Evolutionary conservation across 2,797 vertebrate species (phyloP), one percentile per base, ranked within the genome.

Genomic region (Amblyopsis hoosieri): DNA sequence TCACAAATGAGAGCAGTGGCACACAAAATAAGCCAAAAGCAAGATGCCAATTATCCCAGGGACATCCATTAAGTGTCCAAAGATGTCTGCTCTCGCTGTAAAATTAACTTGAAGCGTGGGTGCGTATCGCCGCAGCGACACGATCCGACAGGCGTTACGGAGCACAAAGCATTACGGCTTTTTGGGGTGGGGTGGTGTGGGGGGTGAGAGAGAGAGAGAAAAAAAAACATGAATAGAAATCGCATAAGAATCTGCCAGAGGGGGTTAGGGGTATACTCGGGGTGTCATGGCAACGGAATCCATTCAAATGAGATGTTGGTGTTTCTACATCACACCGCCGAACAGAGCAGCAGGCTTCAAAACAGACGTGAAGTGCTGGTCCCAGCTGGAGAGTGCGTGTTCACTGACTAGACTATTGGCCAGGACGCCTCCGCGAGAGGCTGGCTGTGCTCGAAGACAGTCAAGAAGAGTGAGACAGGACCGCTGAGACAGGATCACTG

Each of bases 271-370:
- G 72, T 71, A 64, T 56, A 72, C 74, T 76, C 66, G 51, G 66
- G 84, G 80, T 54, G 80, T 82, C 89, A 91, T 91, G 76, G 89
- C 76, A 92, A 91, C 88, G 10, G 42, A 61, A 63, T 68, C 76
- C 47, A 52, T 84, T 63, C 74, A 73, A 80, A 83, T 78, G 81
- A 75, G 81, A 65, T 69, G 79, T 75, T 69, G 82, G 63, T 67
- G 79, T 31, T 64, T 71, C 54, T 19, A 75, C 70, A 84, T 82
- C 80, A 69, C 66, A 75, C 17, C 49, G 68, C 46, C 19, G 57
- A 68, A 66, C 54, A 67, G 60, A 60, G 64, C 42, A 57, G 69
- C 59, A 66, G 85, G 59, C 55, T 64, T 50, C 59, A 66, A 59
- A 57, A 66, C 52, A 50, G 66, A 64, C 67, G 48, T 14, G 54